Base-by-base conservation (phyloP, 2,888 invertebrate species). In the Hemicrepidius hirtus region DNA sequence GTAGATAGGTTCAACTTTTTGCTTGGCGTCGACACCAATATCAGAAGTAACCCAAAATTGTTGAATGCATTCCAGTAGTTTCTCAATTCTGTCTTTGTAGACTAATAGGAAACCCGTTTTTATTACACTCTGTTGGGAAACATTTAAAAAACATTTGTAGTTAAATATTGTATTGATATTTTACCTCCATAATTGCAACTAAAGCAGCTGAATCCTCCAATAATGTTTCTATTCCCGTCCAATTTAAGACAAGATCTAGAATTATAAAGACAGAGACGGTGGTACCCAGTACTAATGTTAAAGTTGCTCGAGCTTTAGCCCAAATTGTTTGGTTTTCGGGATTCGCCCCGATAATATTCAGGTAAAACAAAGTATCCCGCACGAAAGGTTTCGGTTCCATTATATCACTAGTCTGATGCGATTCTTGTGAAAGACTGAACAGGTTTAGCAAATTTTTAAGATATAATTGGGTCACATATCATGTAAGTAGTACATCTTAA, bases 291-390 rank as follows among this genome's bases (percentile, higher is more conserved):
- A 20, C 9, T 18, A 18, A 9, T 18, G 3, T 46, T 9, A 46
- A 6, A 9, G 18, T 10, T 20, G 46, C 20, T 18, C 46, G 46
- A 46, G 16, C 18, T 46, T 46, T 46, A 46, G 46, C 10, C 7
- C 18, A 46, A 7, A 9, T 4, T 18, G 18, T 46, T 46, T 46
- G 46, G 4, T 46, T 46, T 46, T 46, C 46, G 20, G 46, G 46
- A 18, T 46, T 18, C 9, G 20, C 6, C 1, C 46, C 46, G 7
- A 10, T 9, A 3, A 46, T 16, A 20, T 46, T 46, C 16, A 46
- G 3, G 10, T 46, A 46, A 20, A 46, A 46, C 16, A 46, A 46
- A 18, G 16, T 18, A 20, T 32, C 32, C 7, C 32, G 32, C 32
- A 32, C 32, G 9, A 32, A 9, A 5, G 32, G 32, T 9, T 32